Evolutionary conservation across 2,888 invertebrate genomes (phyloP).

Genomic region (Stenodema calcarata): DNA sequence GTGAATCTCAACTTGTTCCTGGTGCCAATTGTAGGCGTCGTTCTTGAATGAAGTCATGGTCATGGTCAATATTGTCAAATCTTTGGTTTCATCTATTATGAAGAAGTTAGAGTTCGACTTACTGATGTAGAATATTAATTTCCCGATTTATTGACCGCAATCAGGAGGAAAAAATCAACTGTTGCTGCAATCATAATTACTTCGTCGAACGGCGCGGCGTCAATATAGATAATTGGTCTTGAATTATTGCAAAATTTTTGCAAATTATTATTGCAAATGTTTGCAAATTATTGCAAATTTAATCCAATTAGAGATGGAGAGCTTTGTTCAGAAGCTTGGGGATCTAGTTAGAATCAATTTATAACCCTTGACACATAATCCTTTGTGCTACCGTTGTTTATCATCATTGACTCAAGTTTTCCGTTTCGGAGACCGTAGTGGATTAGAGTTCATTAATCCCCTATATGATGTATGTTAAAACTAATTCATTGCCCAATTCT

Average conservation of each 20-base stretch:
- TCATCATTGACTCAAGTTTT: not conserved
- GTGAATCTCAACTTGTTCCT: too few relatives aligned
- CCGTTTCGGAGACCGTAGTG: not conserved
- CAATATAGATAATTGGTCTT: not conserved
- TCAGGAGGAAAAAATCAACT: not conserved
- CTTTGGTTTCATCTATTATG: too few relatives aligned
- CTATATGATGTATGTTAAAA: not conserved
- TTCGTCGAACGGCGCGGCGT: not conserved
- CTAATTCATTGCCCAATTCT: too few relatives aligned
- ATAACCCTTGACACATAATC: constrained; percentile 4
- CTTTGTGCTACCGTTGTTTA: not conserved
- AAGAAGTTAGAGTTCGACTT: too few relatives aligned
- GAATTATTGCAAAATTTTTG: constrained; percentile 18
- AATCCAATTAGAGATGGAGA: constrained; percentile 21
- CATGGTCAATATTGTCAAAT: too few relatives aligned
- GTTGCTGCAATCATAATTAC: not conserved
- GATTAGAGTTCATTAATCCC: not conserved
- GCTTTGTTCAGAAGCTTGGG: constrained; percentile 4
- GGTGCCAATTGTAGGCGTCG: too few relatives aligned
- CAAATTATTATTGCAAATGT: too few relatives aligned
- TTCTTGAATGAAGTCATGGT: too few relatives aligned
- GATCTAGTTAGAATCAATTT: constrained; percentile 28
- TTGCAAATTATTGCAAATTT: too few relatives aligned
- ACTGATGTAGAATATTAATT: too few relatives aligned
- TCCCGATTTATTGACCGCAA: too few relatives aligned